Evolutionary conservation across 2,113 vertebrate genomes (phyloP), one percentile per base, ranked within the genome.

Genomic region (Ariopsis seemanni): DNA sequence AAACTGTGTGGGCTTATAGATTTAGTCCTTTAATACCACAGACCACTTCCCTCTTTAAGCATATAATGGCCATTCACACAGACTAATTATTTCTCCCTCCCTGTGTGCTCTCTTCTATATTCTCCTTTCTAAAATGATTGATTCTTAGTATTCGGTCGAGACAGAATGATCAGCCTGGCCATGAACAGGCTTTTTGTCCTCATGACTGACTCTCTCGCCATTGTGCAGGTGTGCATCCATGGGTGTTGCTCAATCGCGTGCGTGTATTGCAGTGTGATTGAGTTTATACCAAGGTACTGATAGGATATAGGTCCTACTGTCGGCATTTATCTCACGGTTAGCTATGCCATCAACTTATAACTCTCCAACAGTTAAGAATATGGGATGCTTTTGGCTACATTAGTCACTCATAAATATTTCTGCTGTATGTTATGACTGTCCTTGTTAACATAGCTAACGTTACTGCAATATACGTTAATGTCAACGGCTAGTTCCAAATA

Each of bases 21-120:
- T 95, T 96, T 95, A 96, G 96, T 96, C 97, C 97, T 97, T 97
- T 97, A 98, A 98, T 97, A 96, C 96, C 94, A 94, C 89, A 94
- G 94, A 96, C 95, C 95, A 96, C 95, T 97, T 96, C 95, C 95
- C 95, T 96, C 95, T 96, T 95, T 94, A 97, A 97, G 96, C 97
- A 95, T 96, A 96, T 96, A 96, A 97, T 95, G 96, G 96, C 96
- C 95, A 94, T 95, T 96, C 95, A 96, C 95, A 96, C 96, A 96
- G 95, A 97, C 97, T 99, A 97, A 98, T 98, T 97, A 98, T 94
- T 93, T 95, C 91, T 94, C 89, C 92, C 94, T 84, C 42, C 83
- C 52, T 58, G 53, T 80, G 55, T 71, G 80, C 72, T 82, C 63
- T 48, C 58, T 90, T 92, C 91, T 92, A 90, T 93, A 91, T 93